A percentile compares a stretch with the other conserved stretches of the same genome.
phyloP scores from a whole-genome alignment of 2,113 vertebrate genomes.

The Aramus guarauna region DNA sequence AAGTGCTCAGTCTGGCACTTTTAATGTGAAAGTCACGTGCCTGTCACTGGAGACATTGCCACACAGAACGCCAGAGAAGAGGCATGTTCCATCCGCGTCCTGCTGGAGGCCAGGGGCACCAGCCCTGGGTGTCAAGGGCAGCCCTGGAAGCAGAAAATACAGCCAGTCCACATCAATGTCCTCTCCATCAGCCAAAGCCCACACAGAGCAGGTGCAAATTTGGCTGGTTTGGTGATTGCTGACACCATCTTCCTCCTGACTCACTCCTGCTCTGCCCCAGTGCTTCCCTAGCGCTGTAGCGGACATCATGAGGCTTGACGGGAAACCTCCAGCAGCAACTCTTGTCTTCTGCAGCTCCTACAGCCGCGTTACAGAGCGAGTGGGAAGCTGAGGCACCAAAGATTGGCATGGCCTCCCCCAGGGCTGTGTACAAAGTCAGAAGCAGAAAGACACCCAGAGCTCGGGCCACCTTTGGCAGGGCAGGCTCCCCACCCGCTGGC shows the following conservation, averaged over 20 bases:
- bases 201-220: background rate
- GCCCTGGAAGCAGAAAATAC: background rate
- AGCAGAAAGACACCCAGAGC: background rate
- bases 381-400: background rate
- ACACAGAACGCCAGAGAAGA: accelerated
- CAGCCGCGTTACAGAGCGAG: background rate
- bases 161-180: background rate
- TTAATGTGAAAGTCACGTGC: background rate
- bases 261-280: background rate
- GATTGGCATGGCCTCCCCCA: background rate
- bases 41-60: background rate
- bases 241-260: background rate
- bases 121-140: background rate
- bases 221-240: background rate
- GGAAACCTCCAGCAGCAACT: background rate
- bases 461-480: accelerated
- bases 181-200: background rate
- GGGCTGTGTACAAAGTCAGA: background rate
- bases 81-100: background rate
- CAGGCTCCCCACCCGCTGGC: accelerated
- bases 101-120: background rate
- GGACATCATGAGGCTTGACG: background rate
- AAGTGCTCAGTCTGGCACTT: background rate
- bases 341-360: background rate
- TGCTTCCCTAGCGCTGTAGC: background rate